phyloP scores from a whole-genome alignment of 1,140 invertebrate species.

The Thrips palmi region DNA sequence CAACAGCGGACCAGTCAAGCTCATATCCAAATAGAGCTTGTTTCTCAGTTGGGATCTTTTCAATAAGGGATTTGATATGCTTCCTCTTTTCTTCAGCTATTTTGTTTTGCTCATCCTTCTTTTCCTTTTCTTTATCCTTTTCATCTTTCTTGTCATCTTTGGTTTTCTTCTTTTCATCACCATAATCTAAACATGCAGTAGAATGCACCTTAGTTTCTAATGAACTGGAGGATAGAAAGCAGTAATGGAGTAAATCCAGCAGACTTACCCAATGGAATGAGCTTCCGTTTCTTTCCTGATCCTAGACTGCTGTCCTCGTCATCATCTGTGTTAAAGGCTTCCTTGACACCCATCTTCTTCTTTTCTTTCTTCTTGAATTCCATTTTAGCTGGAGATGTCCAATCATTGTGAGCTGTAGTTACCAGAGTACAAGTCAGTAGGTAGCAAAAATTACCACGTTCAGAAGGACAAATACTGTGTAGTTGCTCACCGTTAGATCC shows the following conservation, averaged over 20 bases:
- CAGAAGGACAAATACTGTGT: too few relatives aligned
- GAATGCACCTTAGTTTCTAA: constrained; percentile 6
- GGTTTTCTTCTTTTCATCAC: constrained; percentile 40
- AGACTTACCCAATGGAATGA: constrained; percentile 53
- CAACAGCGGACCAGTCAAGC: constrained; percentile 79
- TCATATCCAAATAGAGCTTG: constrained; percentile 85
- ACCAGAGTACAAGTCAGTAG: too few relatives aligned
- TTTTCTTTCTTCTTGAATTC: constrained; percentile 36
- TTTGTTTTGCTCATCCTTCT: constrained; percentile 55
- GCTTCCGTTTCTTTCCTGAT: constrained; percentile 55
- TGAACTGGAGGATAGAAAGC: background rate
- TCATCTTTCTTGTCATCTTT: constrained; percentile 31
- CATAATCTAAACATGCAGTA: constrained; percentile 33
- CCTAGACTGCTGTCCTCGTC: constrained; percentile 36
- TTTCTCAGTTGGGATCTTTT: constrained; percentile 96
- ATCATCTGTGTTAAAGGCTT: constrained; percentile 83
- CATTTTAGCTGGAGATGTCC: too few relatives aligned
- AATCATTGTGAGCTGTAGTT: too few relatives aligned
- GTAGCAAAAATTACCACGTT: too few relatives aligned
- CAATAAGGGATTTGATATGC: constrained; percentile 91
- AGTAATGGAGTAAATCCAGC: background rate
- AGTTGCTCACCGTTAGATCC: too few relatives aligned
- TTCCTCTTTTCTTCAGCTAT: constrained; percentile 95
- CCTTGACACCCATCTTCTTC: constrained; percentile 64
- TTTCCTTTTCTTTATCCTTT: constrained; percentile 43